Base-by-base conservation (phyloP, 2,113 vertebrate genomes). In the Nothobranchius kuhntae region DNA sequence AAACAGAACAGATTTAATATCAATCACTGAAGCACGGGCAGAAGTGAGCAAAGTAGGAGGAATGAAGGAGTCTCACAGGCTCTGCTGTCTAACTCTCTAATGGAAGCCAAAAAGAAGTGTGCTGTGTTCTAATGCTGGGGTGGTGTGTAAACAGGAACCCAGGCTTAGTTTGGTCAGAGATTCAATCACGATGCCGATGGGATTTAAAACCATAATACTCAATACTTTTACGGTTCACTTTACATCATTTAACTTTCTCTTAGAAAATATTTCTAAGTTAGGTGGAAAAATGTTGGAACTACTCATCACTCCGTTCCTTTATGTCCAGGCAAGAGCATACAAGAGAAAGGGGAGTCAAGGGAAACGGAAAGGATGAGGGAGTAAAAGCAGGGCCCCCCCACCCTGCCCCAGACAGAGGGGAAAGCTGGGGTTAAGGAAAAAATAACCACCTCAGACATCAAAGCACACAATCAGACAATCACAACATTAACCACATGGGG, bases 1-100 rank as follows among this genome's bases (percentile, higher is more conserved):
- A 88, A 85, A 87, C 80, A 88, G 84, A 87, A 89, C 79, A 85
- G 85, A 86, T 84, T 89, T 89, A 85, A 91, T 90, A 87, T 89
- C 85, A 88, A 89, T 92, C 83, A 85, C 86, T 78, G 76, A 81
- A 78, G 87, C 85, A 81, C 59, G 64, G 71, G 87, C 73, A 85
- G 78, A 77, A 88, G 81, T 77, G 80, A 88, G 85, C 81, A 80
- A 77, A 81, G 83, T 80, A 80, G 76, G 68, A 83, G 73, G 55
- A 80, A 71, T 74, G 69, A 70, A 71, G 56, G 71, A 78, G 71
- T 68, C 73, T 85, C 79, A 56, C 21, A 40, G 73, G 81, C 46
- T 36, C 65, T 75, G 62, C 77, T 21, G 42, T 78, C 78, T 45
- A 53, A 75, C 69, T 77, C 77, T 73, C 75, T 75, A 70, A 81